phyloP scores from a whole-genome alignment of 2,113 vertebrate species.

The Isichthys henryi region DNA sequence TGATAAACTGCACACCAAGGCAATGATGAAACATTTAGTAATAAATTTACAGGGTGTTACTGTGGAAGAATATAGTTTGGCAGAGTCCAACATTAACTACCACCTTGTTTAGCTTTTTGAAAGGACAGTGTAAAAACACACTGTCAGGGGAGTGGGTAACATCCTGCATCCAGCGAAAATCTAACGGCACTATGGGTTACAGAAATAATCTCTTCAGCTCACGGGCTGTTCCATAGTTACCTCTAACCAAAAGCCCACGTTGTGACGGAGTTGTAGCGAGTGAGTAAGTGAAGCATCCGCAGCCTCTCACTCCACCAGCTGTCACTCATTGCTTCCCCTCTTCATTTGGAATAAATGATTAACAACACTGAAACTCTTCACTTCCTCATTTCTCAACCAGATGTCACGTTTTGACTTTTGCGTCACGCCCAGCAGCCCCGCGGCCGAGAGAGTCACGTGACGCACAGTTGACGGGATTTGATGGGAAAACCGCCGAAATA shows the following conservation, averaged over 20 bases:
- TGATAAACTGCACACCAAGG: not conserved
- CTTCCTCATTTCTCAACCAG: conserved; percentile 40
- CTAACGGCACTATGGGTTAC: not conserved
- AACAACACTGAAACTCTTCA: conserved; percentile 20
- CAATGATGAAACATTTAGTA: not conserved
- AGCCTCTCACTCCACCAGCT: not conserved
- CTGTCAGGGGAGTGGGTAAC: not conserved
- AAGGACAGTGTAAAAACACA: not conserved
- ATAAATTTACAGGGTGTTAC: not conserved
- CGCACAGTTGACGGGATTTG: not conserved
- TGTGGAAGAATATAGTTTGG: not conserved
- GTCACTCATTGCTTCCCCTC: conserved; percentile 3
- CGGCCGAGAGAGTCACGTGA: not conserved
- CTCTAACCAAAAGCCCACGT: not conserved
- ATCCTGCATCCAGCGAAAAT: not conserved
- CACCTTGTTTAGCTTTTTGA: not conserved
- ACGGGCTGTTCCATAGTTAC: not conserved
- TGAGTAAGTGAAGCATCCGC: not conserved
- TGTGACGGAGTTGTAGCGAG: not conserved
- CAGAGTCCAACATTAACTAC: not conserved
- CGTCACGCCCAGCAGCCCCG: not conserved
- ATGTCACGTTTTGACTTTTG: conserved; percentile 27
- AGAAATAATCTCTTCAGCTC: not conserved
- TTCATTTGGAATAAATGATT: conserved; percentile 34
- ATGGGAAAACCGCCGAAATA: not conserved